Conservation (phyloP, 2,113 vertebrate species). For the Potamarius usumacintae region DNA sequence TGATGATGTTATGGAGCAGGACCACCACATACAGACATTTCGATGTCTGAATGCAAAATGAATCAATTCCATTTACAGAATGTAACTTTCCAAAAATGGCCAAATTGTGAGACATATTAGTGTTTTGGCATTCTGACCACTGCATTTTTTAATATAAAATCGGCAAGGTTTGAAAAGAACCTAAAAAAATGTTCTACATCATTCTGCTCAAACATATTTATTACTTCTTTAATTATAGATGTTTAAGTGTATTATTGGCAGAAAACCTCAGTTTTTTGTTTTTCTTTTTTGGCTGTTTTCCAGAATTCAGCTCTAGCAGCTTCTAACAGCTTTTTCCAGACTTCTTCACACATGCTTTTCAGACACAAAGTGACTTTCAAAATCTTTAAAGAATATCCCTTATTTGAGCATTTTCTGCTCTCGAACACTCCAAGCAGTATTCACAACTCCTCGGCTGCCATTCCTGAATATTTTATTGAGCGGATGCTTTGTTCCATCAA, state of each 20-base stretch:
- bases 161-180: background rate
- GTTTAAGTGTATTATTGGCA: background rate
- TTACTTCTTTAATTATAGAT: background rate
- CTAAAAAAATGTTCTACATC: background rate
- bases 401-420: constrained; percentile 13
- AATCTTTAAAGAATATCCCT: constrained; percentile 3
- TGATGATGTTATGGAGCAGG: background rate
- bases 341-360: constrained; percentile 7
- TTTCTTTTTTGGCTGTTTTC: background rate
- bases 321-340: background rate
- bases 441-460: background rate
- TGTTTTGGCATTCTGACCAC: background rate
- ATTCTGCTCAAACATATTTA: background rate
- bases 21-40: background rate
- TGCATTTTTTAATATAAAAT: background rate
- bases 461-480: constrained; percentile 43
- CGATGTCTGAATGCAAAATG: background rate
- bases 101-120: background rate
- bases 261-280: background rate
- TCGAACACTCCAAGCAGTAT: background rate
- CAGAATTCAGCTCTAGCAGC: background rate
- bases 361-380: background rate
- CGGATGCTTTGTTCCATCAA: constrained; percentile 5
- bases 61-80: background rate
- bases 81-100: background rate